Percentiles rank a stretch among this genome's conserved stretches.
Conservation (phyloP, 2,888 invertebrate genomes). For the Tetranychus piercei region DNA sequence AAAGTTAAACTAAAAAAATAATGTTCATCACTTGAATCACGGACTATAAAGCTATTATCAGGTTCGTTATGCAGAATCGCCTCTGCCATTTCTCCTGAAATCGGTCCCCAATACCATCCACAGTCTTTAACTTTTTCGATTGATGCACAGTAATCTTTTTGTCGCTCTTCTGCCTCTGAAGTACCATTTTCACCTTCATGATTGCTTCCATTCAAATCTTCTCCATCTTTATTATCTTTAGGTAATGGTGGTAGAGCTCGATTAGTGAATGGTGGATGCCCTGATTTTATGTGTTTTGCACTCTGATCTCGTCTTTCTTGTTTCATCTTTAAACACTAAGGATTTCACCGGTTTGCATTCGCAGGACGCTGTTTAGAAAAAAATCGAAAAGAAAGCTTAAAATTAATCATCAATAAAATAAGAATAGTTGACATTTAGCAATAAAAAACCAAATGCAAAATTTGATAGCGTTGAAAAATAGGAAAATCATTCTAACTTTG, state of each 20-base stretch:
- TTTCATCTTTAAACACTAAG: not conserved
- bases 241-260: conserved; percentile 28
- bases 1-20: conserved; percentile 85
- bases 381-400: too few relatives aligned
- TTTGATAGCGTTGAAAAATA: too few relatives aligned
- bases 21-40: conserved; percentile 82
- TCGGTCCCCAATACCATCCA: conserved; percentile 89
- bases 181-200: conserved; percentile 19
- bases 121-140: conserved; percentile 69
- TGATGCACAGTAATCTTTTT: conserved; percentile 16
- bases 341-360: not conserved
- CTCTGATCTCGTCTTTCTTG: not conserved
- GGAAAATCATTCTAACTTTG: too few relatives aligned
- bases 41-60: conserved; percentile 77
- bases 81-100: conserved; percentile 75
- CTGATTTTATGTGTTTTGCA: not conserved
- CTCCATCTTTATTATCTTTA: conserved; percentile 12
- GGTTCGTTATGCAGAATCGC: conserved; percentile 76
- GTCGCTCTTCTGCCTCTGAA: conserved; percentile 17
- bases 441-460: too few relatives aligned
- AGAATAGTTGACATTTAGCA: too few relatives aligned
- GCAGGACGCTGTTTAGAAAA: too few relatives aligned
- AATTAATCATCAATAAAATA: too few relatives aligned
- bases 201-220: conserved; percentile 20
- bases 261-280: conserved; percentile 25